These are phyloP conservation scores for Hippocampus kuda DNA, from an alignment of 2,797 vertebrate species.

Conservation along the genomic window DNA sequence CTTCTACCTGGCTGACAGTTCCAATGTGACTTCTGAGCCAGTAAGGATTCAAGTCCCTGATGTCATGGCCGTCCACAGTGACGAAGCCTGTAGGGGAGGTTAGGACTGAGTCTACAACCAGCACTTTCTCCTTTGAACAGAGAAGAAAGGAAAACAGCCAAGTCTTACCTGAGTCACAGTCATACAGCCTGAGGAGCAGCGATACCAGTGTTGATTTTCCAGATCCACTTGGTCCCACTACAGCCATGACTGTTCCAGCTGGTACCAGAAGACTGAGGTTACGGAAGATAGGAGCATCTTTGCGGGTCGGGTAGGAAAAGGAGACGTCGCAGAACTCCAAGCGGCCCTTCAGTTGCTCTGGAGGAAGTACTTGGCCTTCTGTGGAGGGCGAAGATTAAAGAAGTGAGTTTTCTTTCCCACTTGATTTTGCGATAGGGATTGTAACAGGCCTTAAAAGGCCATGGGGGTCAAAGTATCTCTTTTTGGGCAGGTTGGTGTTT, in stretches of 20 bases:
- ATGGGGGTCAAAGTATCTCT: no score
- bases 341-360: conserved; percentile 75
- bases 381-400: conserved; percentile 11
- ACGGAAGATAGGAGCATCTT: conserved; percentile 76
- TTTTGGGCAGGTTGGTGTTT: no score
- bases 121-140: not conserved
- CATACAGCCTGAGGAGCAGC: conserved; percentile 83
- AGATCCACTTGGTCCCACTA: conserved; percentile 89
- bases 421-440: not conserved
- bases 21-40: conserved; percentile 89
- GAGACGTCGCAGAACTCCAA: conserved; percentile 78
- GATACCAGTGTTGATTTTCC: conserved; percentile 92
- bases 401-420: not conserved
- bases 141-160: not conserved
- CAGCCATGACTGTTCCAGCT: conserved; percentile 81
- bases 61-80: conserved; percentile 77
- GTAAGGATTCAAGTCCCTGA: conserved; percentile 81
- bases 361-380: conserved; percentile 75
- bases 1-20: conserved; percentile 89
- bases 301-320: conserved; percentile 86
- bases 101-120: conserved; percentile 1
- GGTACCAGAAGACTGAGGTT: conserved; percentile 82
- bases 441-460: no score
- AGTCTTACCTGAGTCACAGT: conserved; percentile 58
- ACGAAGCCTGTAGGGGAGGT: conserved; percentile 67